These are phyloP conservation scores for Cavia porcellus DNA, from an alignment of 2,113 vertebrate genomes.

Conservation along the genomic window DNA sequence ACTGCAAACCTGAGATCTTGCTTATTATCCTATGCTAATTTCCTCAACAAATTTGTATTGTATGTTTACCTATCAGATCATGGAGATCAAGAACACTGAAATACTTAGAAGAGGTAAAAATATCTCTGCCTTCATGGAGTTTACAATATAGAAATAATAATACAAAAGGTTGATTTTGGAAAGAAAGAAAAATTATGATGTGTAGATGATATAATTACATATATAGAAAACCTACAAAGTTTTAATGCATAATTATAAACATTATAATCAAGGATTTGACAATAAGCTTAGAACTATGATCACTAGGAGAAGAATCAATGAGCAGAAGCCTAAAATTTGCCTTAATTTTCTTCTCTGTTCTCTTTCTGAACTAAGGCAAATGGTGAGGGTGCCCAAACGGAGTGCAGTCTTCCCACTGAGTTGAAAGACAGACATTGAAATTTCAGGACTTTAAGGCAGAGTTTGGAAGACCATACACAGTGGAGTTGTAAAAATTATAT, in stretches of 20 bases:
- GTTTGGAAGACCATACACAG: not conserved
- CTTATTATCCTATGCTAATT: not conserved
- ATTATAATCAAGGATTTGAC: not conserved
- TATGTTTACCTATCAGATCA: not conserved
- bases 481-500: not conserved
- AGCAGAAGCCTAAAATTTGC: not conserved
- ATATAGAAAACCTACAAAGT: not conserved
- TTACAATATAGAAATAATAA: not conserved
- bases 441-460: not conserved
- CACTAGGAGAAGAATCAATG: not conserved
- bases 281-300: not conserved
- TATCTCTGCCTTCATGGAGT: not conserved
- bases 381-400: not conserved
- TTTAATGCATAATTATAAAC: not conserved
- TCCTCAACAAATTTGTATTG: not conserved
- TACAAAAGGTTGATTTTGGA: not conserved
- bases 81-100: not conserved
- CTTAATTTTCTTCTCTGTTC: not conserved
- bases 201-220: not conserved
- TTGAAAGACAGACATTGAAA: not conserved
- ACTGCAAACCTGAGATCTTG: not conserved
- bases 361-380: not conserved
- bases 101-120: not conserved
- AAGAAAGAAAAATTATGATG: conserved; percentile 50
- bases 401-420: not conserved